Evolutionary conservation across 2,797 vertebrate genomes (phyloP).

Genomic region (Microcaecilia unicolor): DNA sequence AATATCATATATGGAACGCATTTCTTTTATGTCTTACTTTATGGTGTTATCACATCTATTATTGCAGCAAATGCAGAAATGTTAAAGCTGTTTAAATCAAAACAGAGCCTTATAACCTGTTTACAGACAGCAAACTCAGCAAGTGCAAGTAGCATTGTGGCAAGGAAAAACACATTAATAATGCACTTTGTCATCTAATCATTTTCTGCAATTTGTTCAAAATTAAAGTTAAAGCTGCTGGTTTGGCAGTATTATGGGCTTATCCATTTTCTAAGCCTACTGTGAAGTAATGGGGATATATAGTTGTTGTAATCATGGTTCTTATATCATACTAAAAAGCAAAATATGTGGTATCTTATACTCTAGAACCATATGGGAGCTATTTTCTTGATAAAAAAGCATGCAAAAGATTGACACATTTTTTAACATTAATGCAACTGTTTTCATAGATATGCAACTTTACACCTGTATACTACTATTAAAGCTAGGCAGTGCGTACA

Average conservation of each 20-base stretch:
- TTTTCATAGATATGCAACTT: too few species aligned
- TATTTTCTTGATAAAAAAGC: too few species aligned
- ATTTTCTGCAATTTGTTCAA: constrained; percentile 15
- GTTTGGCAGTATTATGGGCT: constrained; percentile 1
- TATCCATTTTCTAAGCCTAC: background rate
- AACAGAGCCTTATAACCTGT: constrained; percentile 11
- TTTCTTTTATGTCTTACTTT: constrained; percentile 34
- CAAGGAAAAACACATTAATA: constrained; percentile 15
- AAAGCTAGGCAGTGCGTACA: too few species aligned
- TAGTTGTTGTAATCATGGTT: constrained; percentile 1
- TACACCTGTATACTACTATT: too few species aligned
- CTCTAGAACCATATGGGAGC: constrained; percentile 4
- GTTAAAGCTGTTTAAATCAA: constrained; percentile 26
- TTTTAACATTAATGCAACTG: too few species aligned
- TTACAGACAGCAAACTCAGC: constrained; percentile 13
- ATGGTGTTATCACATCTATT: constrained; percentile 4
- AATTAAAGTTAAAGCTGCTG: constrained; percentile 8
- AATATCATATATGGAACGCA: constrained; percentile 28
- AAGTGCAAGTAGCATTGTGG: background rate
- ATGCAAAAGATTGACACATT: too few species aligned
- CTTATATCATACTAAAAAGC: constrained; percentile 1
- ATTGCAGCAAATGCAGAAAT: constrained; percentile 33
- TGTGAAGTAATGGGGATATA: constrained; percentile 9
- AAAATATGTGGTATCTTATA: background rate
- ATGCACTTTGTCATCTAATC: constrained; percentile 11